A percentile compares a stretch with the other conserved stretches of the same genome.
These are phyloP conservation scores for Drosophila robusta DNA, from an alignment of 2,888 invertebrate species.

Conservation along the genomic window DNA sequence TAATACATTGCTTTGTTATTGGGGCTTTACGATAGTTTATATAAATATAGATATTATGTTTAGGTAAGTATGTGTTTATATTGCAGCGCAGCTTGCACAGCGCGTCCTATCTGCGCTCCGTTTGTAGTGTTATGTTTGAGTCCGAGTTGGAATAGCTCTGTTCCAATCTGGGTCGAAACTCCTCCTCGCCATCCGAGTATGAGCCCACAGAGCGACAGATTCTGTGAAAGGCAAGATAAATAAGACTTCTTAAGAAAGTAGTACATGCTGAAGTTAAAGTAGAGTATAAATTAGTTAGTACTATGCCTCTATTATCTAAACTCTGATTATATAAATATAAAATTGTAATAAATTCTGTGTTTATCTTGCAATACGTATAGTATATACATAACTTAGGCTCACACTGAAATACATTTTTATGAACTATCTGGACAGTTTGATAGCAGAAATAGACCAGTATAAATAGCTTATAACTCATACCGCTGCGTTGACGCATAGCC, in stretches of 20 bases:
- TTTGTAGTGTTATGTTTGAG: slow-evolving; percentile 74
- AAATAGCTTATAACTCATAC: slow-evolving; percentile 33
- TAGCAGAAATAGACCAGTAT: neutral
- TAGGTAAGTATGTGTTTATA: slow-evolving; percentile 35
- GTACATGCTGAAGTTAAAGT: too few relatives aligned
- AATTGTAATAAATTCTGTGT: neutral
- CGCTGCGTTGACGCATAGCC: slow-evolving; percentile 71
- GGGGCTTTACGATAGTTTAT: slow-evolving; percentile 26
- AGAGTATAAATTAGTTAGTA: too few relatives aligned
- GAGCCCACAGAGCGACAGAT: slow-evolving; percentile 83
- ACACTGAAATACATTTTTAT: too few relatives aligned
- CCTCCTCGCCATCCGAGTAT: slow-evolving; percentile 82
- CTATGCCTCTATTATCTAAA: too few relatives aligned
- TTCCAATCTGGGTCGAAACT: slow-evolving; percentile 63
- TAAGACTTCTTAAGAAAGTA: neutral
- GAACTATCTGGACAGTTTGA: neutral
- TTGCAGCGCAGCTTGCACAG: slow-evolving; percentile 35
- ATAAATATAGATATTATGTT: slow-evolving; percentile 51
- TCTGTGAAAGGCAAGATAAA: slow-evolving; percentile 42
- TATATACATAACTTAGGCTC: too few relatives aligned
- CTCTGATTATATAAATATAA: too few relatives aligned
- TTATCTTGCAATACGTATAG: too few relatives aligned
- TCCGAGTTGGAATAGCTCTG: slow-evolving; percentile 81
- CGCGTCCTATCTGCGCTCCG: slow-evolving; percentile 63
- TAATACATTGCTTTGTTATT: slow-evolving; percentile 16